Conservation (phyloP, 2,888 invertebrate genomes). For the Sepiola atlantica region DNA sequence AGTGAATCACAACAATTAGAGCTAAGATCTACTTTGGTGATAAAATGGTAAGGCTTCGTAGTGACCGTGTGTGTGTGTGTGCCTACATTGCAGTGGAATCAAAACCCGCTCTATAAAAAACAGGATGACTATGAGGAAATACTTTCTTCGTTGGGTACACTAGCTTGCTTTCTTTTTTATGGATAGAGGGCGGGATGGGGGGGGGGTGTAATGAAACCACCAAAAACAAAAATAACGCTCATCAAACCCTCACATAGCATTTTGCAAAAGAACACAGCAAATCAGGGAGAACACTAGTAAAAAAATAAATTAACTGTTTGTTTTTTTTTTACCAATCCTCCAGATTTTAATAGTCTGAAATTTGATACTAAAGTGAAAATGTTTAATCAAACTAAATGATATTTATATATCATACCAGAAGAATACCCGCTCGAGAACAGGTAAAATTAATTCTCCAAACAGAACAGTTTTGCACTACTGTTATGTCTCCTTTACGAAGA, state of each 20-base stretch:
- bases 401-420: too few species aligned
- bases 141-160: neutral
- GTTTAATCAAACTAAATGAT: too few species aligned
- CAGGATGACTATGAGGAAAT: neutral
- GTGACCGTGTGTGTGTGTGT: neutral
- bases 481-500: too few species aligned
- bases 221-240: neutral
- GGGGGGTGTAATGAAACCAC: neutral
- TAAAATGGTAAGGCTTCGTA: neutral
- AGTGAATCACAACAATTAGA: neutral
- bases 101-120: neutral
- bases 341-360: too few species aligned
- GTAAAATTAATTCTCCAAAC: too few species aligned
- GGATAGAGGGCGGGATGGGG: too few species aligned
- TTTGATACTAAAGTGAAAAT: too few species aligned
- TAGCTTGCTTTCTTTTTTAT: too few species aligned
- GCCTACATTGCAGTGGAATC: neutral
- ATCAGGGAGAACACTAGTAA: neutral
- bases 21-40: constrained; percentile 32
- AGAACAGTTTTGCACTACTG: too few species aligned
- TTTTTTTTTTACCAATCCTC: too few species aligned
- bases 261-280: constrained; percentile 32
- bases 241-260: constrained; percentile 9
- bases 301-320: too few species aligned
- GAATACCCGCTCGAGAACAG: too few species aligned